phyloP scores from a whole-genome alignment of 2,888 invertebrate genomes.

The Cryptus armator region DNA sequence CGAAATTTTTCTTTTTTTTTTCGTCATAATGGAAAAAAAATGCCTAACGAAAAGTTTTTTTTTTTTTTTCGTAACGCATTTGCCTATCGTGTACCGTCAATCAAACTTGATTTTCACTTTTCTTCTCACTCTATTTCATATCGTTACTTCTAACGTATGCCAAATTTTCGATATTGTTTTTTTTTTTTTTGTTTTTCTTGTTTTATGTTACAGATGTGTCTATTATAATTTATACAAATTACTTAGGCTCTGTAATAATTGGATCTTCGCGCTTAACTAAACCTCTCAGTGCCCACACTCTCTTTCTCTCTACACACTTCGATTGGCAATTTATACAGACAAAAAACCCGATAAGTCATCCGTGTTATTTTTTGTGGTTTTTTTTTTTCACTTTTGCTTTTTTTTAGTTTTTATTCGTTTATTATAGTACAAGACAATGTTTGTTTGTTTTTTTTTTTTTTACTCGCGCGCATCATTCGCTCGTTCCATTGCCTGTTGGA shows the following conservation, averaged over 20 bases:
- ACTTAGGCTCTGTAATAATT: constrained; percentile 75
- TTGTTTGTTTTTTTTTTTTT: constrained; percentile 33
- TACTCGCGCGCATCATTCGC: constrained; percentile 26
- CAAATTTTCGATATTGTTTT: constrained; percentile 51
- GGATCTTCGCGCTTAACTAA: constrained; percentile 50
- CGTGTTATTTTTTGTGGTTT: constrained; percentile 27
- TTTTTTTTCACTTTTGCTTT: constrained; percentile 11
- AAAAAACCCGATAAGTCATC: constrained; percentile 6
- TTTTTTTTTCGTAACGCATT: constrained; percentile 28
- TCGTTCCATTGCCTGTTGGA: constrained; percentile 30
- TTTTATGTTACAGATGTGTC: constrained; percentile 68
- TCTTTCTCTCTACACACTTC: constrained; percentile 31
- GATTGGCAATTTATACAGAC: constrained; percentile 60
- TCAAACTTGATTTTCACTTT: constrained; percentile 30
- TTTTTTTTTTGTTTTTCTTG: background rate
- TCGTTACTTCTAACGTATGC: constrained; percentile 52
- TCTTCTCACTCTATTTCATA: constrained; percentile 41
- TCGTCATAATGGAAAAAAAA: constrained; percentile 65
- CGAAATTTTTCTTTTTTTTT: constrained; percentile 32
- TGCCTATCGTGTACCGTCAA: constrained; percentile 36
- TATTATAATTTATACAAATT: constrained; percentile 77
- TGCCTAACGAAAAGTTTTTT: constrained; percentile 59
- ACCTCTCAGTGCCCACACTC: constrained; percentile 26
- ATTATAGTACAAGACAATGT: constrained; percentile 58
- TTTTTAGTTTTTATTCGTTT: constrained; percentile 36